These are phyloP conservation scores for Puma concolor DNA, from an alignment of 2,113 vertebrate genomes.

Conservation along the genomic window DNA sequence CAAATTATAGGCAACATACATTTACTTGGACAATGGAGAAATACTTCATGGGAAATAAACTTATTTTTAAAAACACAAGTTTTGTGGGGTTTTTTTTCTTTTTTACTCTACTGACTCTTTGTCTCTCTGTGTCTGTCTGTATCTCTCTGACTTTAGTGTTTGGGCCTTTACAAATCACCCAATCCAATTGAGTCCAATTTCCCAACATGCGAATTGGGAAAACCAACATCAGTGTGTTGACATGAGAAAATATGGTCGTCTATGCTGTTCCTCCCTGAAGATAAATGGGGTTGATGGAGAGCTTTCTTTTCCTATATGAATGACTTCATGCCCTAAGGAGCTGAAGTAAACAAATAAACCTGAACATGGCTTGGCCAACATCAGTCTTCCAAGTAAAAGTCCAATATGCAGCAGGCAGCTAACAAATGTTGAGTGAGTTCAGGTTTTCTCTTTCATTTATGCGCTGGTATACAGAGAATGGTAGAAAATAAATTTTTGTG, in stretches of 20 bases:
- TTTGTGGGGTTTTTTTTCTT: neutral
- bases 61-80: neutral
- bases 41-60: neutral
- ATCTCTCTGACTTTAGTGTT: neutral
- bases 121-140: neutral
- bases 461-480: neutral
- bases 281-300: neutral
- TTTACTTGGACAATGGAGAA: neutral
- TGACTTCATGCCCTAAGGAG: neutral
- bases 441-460: neutral
- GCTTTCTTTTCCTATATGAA: neutral
- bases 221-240: neutral
- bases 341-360: neutral
- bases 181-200: neutral
- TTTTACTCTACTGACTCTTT: neutral
- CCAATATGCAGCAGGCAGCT: neutral
- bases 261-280: neutral
- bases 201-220: neutral
- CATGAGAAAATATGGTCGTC: neutral
- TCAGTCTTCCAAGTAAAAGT: neutral
- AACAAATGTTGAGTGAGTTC: neutral
- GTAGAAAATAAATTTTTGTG: neutral
- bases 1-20: neutral
- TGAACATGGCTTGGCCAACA: neutral
- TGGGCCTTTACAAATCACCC: neutral